Percentiles rank a stretch among this genome's conserved stretches.
Conservation (phyloP, 1,140 invertebrate species). For the Drosophila carrolli region DNA sequence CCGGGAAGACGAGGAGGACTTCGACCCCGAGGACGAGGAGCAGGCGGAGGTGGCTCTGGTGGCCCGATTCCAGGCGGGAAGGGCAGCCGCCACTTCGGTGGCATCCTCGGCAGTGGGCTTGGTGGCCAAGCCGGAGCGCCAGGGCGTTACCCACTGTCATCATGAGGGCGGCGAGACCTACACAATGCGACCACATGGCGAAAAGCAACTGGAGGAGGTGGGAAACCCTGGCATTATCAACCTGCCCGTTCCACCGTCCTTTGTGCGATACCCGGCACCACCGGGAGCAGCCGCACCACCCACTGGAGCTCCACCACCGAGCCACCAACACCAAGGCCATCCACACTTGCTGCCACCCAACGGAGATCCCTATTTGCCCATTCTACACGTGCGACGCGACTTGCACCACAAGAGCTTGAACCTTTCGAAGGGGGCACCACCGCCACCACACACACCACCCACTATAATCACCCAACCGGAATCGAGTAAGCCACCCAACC, state of each 20-base stretch:
- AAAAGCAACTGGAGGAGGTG: slow-evolving; percentile 48
- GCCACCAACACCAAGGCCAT: slow-evolving; percentile 20
- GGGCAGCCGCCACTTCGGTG: slow-evolving; percentile 2
- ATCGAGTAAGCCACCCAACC: slow-evolving; percentile 65
- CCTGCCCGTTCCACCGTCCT: slow-evolving; percentile 31
- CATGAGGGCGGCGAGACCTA: slow-evolving; percentile 88
- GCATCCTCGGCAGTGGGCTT: background rate
- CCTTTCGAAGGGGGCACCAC: slow-evolving; percentile 45
- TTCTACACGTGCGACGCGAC: slow-evolving; percentile 90
- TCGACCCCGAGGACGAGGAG: slow-evolving; percentile 65
- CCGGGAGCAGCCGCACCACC: slow-evolving; percentile 18
- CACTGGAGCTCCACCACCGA: slow-evolving; percentile 4
- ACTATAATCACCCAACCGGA: slow-evolving; percentile 81
- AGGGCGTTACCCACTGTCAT: slow-evolving; percentile 88
- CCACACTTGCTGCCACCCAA: slow-evolving; percentile 54
- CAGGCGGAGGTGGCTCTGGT: slow-evolving; percentile 66
- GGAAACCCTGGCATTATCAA: background rate
- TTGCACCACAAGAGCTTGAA: slow-evolving; percentile 87
- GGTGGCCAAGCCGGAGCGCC: slow-evolving; percentile 49
- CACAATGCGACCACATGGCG: slow-evolving; percentile 87
- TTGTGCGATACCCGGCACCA: slow-evolving; percentile 40
- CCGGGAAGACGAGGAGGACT: slow-evolving; percentile 60
- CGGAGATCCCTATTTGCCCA: slow-evolving; percentile 85
- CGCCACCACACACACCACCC: slow-evolving; percentile 44
- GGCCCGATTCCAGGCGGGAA: slow-evolving; percentile 49